Percentiles rank a stretch among this genome's conserved stretches.
These are phyloP conservation scores for Urosaurus nigricauda DNA, from an alignment of 2,797 vertebrate species.

Conservation along the genomic window DNA sequence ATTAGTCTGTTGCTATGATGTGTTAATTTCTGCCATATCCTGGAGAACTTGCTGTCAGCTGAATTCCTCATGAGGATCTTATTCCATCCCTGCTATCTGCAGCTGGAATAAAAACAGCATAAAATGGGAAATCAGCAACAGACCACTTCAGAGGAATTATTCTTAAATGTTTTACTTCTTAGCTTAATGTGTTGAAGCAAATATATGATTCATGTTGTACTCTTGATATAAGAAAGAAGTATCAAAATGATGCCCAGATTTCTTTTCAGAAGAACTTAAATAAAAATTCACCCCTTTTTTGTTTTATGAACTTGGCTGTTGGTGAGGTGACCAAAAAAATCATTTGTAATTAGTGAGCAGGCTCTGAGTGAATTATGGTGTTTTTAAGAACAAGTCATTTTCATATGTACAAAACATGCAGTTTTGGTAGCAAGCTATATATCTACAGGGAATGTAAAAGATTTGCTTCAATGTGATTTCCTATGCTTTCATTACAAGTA, in stretches of 20 bases:
- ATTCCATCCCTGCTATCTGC: neutral
- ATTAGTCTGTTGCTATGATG: neutral
- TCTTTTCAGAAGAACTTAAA: neutral
- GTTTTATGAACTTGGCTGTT: neutral
- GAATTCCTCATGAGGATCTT: neutral
- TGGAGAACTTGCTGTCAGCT: neutral
- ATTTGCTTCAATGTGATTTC: conserved; percentile 17
- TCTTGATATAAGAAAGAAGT: neutral
- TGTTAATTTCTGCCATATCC: neutral
- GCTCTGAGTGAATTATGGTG: neutral
- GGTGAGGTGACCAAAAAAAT: too few species aligned
- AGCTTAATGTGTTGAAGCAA: conserved; percentile 10
- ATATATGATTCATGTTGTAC: neutral
- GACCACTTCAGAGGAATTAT: neutral
- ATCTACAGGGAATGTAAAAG: neutral
- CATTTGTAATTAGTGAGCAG: neutral
- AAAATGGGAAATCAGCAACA: neutral
- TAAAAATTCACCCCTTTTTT: neutral
- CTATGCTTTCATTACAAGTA: conserved; percentile 3
- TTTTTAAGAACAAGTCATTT: conserved; percentile 1
- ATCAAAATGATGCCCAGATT: neutral
- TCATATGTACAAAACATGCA: conserved; percentile 26
- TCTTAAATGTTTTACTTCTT: neutral
- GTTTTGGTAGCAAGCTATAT: conserved; percentile 11
- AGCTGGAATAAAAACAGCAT: neutral